These are phyloP conservation scores for Tragelaphus eurycerus DNA, from an alignment of 2,797 vertebrate genomes.

Conservation along the genomic window DNA sequence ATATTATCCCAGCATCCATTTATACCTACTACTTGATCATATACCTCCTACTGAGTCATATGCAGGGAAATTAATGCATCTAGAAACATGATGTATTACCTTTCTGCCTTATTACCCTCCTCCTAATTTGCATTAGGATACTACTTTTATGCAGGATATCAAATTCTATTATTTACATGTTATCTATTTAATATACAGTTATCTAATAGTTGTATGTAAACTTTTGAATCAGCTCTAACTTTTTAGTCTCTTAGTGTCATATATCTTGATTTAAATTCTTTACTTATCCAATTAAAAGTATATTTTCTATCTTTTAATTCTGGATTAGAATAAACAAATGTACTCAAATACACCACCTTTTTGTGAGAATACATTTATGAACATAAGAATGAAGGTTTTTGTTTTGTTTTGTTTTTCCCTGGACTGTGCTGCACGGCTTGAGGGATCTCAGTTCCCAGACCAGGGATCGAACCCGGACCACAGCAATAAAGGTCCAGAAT, in stretches of 20 bases:
- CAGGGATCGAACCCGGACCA: too few relatives aligned
- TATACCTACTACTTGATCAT: neutral
- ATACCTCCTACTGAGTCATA: neutral
- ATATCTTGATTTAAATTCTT: neutral
- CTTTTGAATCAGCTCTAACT: neutral
- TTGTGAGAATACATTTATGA: neutral
- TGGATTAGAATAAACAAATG: neutral
- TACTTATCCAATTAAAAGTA: neutral
- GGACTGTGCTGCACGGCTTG: rapidly evolving
- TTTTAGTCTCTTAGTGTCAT: neutral
- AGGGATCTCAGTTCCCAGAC: neutral
- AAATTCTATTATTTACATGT: neutral
- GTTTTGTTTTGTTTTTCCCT: neutral
- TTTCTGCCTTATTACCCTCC: neutral
- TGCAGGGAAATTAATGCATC: neutral
- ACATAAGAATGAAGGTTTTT: neutral
- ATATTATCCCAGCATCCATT: neutral
- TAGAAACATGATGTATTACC: neutral
- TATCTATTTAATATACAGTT: neutral
- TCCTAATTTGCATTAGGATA: neutral
- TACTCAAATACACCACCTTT: neutral
- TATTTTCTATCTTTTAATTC: neutral
- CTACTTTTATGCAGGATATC: neutral
- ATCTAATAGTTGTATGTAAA: neutral
- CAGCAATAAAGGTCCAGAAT: neutral